phyloP scores from a whole-genome alignment of 2,888 invertebrate species.

The Willowsia nigromaculata region DNA sequence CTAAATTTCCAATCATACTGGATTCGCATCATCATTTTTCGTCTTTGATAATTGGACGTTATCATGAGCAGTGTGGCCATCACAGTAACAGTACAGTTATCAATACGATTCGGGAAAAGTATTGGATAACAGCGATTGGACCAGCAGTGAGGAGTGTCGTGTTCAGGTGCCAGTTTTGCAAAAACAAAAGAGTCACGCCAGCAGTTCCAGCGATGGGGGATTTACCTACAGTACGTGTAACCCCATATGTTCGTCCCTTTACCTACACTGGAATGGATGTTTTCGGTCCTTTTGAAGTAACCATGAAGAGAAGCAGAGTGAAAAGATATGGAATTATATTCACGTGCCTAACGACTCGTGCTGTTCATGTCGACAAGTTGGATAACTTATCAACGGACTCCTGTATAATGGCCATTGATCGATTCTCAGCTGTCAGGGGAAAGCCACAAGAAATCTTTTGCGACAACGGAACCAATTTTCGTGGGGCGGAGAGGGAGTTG shows the following conservation, averaged over 20 bases:
- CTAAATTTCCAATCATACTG: no score
- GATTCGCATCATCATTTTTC: no score
- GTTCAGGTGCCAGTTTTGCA: not conserved
- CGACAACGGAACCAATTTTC: not conserved
- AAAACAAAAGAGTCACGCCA: not conserved
- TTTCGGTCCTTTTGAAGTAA: slow-evolving; percentile 30
- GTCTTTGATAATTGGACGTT: no score
- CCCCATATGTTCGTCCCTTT: not conserved
- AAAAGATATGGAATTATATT: not conserved
- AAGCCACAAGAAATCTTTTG: not conserved
- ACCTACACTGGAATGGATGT: not conserved
- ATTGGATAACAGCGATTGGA: no score
- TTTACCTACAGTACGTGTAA: not conserved
- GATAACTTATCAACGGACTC: not conserved
- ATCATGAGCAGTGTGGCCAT: no score
- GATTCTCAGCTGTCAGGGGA: not conserved
- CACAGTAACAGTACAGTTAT: no score
- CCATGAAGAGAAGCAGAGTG: not conserved
- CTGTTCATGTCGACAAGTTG: not conserved
- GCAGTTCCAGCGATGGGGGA: not conserved
- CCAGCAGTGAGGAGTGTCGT: not conserved
- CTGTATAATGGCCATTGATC: not conserved
- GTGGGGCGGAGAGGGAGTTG: not conserved
- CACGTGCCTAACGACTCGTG: not conserved
- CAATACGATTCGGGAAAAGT: no score